Conservation (phyloP, 2,113 vertebrate species). For the Amblyopsis rosae region DNA sequence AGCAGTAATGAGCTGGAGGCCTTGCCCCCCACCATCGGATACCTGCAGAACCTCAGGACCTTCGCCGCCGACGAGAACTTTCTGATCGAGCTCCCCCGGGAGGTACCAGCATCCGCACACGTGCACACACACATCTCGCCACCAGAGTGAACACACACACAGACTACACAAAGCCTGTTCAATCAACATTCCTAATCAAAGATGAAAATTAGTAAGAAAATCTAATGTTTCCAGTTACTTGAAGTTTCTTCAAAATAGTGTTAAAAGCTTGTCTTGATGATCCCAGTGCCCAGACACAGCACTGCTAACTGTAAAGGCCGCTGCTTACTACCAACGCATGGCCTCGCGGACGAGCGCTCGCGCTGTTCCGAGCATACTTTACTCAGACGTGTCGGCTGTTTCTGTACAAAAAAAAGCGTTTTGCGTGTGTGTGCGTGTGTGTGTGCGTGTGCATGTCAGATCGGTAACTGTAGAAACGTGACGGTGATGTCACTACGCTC, state of each 20-base stretch:
- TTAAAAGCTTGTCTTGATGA: too few species aligned
- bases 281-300: too few species aligned
- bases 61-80: constrained; percentile 97
- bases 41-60: constrained; percentile 92
- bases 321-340: too few species aligned
- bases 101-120: constrained; percentile 75
- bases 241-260: too few species aligned
- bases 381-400: too few species aligned
- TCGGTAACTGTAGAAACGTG: constrained; percentile 96
- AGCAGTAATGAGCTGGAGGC: constrained; percentile 98
- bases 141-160: background rate
- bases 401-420: background rate
- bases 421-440: background rate
- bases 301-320: too few species aligned
- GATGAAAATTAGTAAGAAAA: too few species aligned
- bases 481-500: constrained; percentile 98
- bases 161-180: background rate
- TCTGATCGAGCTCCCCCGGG: constrained; percentile 90
- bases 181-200: too few species aligned
- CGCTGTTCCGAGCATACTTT: too few species aligned
- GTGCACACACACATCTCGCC: background rate
- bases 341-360: too few species aligned
- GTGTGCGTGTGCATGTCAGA: constrained; percentile 72
- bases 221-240: too few species aligned
- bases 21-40: constrained; percentile 91